Evolutionary conservation across 2,888 invertebrate species (phyloP).

Genomic region (Tiliacea aurago): DNA sequence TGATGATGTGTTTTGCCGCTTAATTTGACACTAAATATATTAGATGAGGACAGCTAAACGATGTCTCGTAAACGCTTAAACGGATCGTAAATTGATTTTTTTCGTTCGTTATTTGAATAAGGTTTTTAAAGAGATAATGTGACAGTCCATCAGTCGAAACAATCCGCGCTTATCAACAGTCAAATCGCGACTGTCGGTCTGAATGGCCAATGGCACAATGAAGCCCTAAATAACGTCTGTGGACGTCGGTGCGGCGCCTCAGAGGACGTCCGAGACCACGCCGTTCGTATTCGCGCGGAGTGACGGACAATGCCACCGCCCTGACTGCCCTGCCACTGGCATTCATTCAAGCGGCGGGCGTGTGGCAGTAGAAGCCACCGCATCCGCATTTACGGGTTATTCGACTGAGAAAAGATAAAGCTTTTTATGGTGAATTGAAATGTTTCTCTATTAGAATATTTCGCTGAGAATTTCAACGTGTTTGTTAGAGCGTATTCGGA

Average conservation of each 20-base stretch:
- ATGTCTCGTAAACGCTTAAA: conserved; percentile 63
- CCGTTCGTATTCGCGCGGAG: conserved; percentile 73
- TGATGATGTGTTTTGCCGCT: conserved; percentile 85
- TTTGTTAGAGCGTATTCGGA: conserved; percentile 57
- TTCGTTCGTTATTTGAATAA: conserved; percentile 65
- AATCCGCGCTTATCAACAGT: conserved; percentile 84
- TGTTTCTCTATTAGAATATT: conserved; percentile 72
- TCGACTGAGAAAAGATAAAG: conserved; percentile 79
- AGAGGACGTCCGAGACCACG: conserved; percentile 78
- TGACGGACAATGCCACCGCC: conserved; percentile 85
- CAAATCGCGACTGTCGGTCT: conserved; percentile 81
- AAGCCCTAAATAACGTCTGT: conserved; percentile 86
- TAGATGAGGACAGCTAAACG: conserved; percentile 67
- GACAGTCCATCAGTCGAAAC: conserved; percentile 86
- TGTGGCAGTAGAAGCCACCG: conserved; percentile 70
- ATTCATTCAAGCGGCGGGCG: conserved; percentile 75
- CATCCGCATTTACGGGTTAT: conserved; percentile 81
- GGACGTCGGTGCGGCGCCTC: conserved; percentile 87
- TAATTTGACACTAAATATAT: conserved; percentile 89
- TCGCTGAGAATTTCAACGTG: conserved; percentile 60
- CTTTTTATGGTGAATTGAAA: conserved; percentile 74
- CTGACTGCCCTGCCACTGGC: conserved; percentile 83
- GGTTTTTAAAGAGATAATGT: conserved; percentile 77
- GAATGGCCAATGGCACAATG: conserved; percentile 87
- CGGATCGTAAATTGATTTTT: conserved; percentile 60